A percentile compares a stretch with the other conserved stretches of the same genome.
These are phyloP conservation scores for Philypnodon macrostomus DNA, from an alignment of 2,797 vertebrate species.

Conservation along the genomic window DNA sequence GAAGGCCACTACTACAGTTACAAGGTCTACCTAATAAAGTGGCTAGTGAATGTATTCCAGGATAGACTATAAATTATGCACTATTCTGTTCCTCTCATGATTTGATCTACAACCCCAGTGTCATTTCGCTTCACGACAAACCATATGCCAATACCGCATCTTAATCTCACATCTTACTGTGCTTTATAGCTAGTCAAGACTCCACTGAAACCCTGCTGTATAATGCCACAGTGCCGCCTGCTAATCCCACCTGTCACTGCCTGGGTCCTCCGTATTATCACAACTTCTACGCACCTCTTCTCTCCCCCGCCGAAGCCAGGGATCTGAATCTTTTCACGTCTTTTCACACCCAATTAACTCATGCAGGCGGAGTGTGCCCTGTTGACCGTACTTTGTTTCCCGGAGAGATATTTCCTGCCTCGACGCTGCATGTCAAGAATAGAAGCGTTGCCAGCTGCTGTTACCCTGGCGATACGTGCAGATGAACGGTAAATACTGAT, in stretches of 20 bases:
- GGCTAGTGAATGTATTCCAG: too few species aligned
- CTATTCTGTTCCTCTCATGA: conserved; percentile 24
- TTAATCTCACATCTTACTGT: conserved; percentile 44
- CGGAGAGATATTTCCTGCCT: conserved; percentile 50
- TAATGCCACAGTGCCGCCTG: conserved; percentile 29
- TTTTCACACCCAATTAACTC: conserved; percentile 76
- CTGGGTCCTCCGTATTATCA: conserved; percentile 50
- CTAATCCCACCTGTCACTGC: conserved; percentile 57
- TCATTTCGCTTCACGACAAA: conserved; percentile 52
- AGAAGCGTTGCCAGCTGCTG: conserved; percentile 55
- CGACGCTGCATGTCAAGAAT: conserved; percentile 63
- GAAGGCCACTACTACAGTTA: too few species aligned
- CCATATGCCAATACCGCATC: conserved; percentile 52
- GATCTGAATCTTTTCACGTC: conserved; percentile 64
- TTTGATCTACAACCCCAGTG: conserved; percentile 42
- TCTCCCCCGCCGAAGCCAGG: conserved; percentile 35
- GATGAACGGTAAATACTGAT: conserved; percentile 31
- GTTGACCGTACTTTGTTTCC: conserved; percentile 54
- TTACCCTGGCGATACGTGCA: conserved; percentile 55
- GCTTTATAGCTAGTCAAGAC: conserved; percentile 47
- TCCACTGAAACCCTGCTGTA: conserved; percentile 41
- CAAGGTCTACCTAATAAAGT: too few species aligned
- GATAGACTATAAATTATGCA: neutral
- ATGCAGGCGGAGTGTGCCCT: conserved; percentile 54
- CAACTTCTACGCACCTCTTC: conserved; percentile 44